Conservation (phyloP, 2,888 invertebrate species). For the Agriopis marginaria region DNA sequence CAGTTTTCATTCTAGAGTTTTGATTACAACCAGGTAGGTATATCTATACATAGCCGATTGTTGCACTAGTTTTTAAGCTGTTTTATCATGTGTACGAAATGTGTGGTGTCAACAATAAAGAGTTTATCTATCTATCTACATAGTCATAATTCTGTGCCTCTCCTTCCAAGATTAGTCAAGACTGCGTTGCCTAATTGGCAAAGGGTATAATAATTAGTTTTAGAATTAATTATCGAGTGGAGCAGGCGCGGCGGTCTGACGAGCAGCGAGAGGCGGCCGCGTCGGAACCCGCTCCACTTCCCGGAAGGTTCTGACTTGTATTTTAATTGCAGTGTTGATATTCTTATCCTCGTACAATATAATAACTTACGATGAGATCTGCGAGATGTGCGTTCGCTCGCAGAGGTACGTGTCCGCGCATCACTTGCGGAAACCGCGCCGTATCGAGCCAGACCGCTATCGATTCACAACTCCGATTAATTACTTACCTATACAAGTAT, state of each 20-base stretch:
- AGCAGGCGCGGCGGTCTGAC: slow-evolving; percentile 49
- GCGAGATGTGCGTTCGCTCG: slow-evolving; percentile 21
- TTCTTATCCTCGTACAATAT: slow-evolving; percentile 58
- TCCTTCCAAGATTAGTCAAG: slow-evolving; percentile 8
- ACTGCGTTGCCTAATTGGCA: slow-evolving; percentile 24
- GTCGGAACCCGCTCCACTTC: slow-evolving; percentile 60
- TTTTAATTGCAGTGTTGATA: slow-evolving; percentile 69
- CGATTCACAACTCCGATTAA: slow-evolving; percentile 50
- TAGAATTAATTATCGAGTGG: slow-evolving; percentile 43
- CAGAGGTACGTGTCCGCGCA: slow-evolving; percentile 52
- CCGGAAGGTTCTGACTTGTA: slow-evolving; percentile 71
- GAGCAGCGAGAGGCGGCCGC: slow-evolving; percentile 45
- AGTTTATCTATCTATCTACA: too few relatives aligned
- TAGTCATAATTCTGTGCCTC: neutral
- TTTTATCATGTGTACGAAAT: too few relatives aligned
- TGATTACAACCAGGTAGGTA: neutral
- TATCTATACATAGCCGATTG: too few relatives aligned
- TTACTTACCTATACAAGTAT: slow-evolving; percentile 26
- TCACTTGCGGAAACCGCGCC: slow-evolving; percentile 53
- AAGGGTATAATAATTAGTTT: slow-evolving; percentile 23
- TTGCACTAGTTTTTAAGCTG: too few relatives aligned
- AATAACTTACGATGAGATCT: slow-evolving; percentile 62
- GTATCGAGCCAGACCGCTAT: slow-evolving; percentile 47
- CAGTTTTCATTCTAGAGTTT: neutral
- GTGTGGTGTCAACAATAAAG: too few relatives aligned